These are phyloP conservation scores for Thamnaconus septentrionalis DNA, from an alignment of 2,113 vertebrate genomes.

Conservation along the genomic window DNA sequence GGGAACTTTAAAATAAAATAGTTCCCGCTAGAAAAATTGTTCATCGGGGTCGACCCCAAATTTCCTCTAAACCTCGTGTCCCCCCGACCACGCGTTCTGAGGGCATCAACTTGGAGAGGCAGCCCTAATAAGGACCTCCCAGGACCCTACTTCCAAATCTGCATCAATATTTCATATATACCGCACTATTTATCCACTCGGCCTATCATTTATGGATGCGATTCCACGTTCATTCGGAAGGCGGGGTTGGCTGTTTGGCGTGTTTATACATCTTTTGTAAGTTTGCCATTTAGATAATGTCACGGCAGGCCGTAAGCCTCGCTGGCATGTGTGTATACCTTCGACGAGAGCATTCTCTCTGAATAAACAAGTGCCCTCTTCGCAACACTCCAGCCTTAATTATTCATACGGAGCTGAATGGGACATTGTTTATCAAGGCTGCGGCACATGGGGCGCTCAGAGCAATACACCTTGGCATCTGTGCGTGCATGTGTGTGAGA, in stretches of 20 bases:
- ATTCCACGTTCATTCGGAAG: conserved; percentile 33
- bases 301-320: conserved; percentile 53
- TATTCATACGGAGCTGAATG: conserved; percentile 73
- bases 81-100: too few species aligned
- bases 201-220: conserved; percentile 66
- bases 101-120: conserved; percentile 2
- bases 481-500: conserved; percentile 20
- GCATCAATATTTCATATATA: conserved; percentile 71
- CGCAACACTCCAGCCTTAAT: conserved; percentile 61
- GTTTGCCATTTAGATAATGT: conserved; percentile 74
- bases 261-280: conserved; percentile 47
- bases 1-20: too few species aligned
- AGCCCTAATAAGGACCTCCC: conserved; percentile 42
- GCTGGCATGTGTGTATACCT: conserved; percentile 51
- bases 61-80: too few species aligned
- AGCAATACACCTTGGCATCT: conserved; percentile 36
- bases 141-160: conserved; percentile 43
- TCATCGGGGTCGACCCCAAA: too few species aligned
- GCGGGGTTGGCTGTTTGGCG: conserved; percentile 13
- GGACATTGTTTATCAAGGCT: conserved; percentile 73
- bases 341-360: conserved; percentile 50
- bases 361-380: conserved; percentile 65
- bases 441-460: conserved; percentile 42
- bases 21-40: too few species aligned
- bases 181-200: conserved; percentile 63